Conservation (phyloP, 2,888 invertebrate genomes). For the Hipparchia sbordonii region DNA sequence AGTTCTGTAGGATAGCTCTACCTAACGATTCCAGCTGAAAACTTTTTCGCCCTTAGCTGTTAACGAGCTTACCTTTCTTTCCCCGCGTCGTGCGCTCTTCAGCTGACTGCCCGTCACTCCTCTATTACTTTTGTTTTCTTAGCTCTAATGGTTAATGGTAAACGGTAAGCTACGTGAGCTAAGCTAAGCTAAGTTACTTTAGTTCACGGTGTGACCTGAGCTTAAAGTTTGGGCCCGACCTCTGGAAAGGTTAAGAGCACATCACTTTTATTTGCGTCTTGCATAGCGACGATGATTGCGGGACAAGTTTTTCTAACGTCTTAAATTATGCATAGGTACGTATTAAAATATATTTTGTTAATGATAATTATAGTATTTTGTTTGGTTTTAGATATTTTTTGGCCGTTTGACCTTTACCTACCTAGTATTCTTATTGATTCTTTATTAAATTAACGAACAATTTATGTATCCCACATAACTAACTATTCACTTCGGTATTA, state of each 20-base stretch:
- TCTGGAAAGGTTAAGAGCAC: conserved; percentile 77
- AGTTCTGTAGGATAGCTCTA: no score
- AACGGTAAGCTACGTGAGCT: no score
- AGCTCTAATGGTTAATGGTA: no score
- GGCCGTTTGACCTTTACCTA: conserved; percentile 41
- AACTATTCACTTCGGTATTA: background rate
- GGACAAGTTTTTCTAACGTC: conserved; percentile 57
- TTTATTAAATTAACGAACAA: conserved; percentile 21
- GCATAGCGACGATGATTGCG: conserved; percentile 48
- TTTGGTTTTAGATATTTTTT: conserved; percentile 41
- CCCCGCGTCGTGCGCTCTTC: no score
- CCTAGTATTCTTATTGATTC: conserved; percentile 28
- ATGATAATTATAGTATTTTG: conserved; percentile 42
- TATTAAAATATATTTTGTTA: conserved; percentile 33
- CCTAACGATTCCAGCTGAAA: no score
- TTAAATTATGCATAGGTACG: conserved; percentile 43
- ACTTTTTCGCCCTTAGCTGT: no score
- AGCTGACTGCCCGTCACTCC: no score
- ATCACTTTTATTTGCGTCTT: conserved; percentile 72
- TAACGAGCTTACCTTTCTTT: no score
- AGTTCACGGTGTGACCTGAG: no score
- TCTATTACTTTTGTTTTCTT: no score
- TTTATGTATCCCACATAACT: background rate
- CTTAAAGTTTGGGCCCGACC: conserved; percentile 59
- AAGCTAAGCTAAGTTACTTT: no score